Conservation (phyloP, 1,140 invertebrate species). For the Venturia canescens region DNA sequence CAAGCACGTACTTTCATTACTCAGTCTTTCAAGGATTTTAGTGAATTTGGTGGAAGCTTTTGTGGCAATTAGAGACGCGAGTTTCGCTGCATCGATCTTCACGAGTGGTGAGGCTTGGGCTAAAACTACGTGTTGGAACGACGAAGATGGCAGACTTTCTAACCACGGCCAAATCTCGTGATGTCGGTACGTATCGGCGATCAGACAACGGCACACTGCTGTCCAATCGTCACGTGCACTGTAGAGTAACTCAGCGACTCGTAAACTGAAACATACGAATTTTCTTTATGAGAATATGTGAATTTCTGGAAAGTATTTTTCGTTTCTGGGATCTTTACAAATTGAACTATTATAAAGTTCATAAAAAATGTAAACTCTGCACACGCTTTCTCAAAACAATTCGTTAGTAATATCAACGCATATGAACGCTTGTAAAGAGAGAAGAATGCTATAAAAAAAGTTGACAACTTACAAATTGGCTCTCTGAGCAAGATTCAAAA, state of each 20-base stretch:
- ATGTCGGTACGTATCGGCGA: slow-evolving; percentile 64
- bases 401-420: too few relatives aligned
- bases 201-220: slow-evolving; percentile 72
- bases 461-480: slow-evolving; percentile 81
- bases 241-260: slow-evolving; percentile 70
- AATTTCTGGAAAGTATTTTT: too few relatives aligned
- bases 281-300: too few relatives aligned
- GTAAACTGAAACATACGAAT: slow-evolving; percentile 63
- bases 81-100: slow-evolving; percentile 63
- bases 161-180: slow-evolving; percentile 72
- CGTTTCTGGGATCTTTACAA: too few relatives aligned
- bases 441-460: not conserved
- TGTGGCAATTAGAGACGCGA: slow-evolving; percentile 63
- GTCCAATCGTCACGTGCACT: slow-evolving; percentile 72
- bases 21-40: slow-evolving; percentile 71
- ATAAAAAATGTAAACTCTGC: too few relatives aligned
- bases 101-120: slow-evolving; percentile 59
- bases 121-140: slow-evolving; percentile 64
- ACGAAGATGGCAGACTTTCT: slow-evolving; percentile 66
- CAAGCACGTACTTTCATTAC: slow-evolving; percentile 69
- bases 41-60: slow-evolving; percentile 62
- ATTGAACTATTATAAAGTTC: too few relatives aligned
- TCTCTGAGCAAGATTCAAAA: slow-evolving; percentile 80
- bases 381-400: too few relatives aligned
- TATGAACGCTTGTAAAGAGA: too few relatives aligned